These are phyloP conservation scores for Pherbina coryleti DNA, from an alignment of 2,888 invertebrate genomes.

Conservation along the genomic window DNA sequence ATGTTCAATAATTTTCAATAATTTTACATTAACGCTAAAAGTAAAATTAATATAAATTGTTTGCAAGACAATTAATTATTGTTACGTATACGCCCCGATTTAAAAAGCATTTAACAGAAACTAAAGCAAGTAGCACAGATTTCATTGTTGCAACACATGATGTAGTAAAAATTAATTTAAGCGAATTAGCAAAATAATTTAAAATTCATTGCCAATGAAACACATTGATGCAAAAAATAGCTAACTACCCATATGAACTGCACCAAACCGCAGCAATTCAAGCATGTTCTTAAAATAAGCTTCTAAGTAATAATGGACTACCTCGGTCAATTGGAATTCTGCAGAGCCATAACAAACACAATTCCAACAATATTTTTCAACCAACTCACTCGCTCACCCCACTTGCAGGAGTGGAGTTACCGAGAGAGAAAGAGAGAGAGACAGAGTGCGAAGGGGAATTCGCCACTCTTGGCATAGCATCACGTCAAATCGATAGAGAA, in stretches of 20 bases:
- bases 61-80: not conserved
- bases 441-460: not conserved
- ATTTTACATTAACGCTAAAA: not conserved
- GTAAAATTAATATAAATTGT: not conserved
- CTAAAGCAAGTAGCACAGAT: no score
- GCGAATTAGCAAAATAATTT: no score
- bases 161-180: no score
- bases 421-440: not conserved
- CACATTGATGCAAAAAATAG: not conserved
- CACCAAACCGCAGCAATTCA: not conserved
- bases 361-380: not conserved
- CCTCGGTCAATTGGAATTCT: not conserved
- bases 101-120: not conserved
- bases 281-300: not conserved
- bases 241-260: not conserved
- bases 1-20: not conserved
- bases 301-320: not conserved
- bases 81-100: not conserved
- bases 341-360: not conserved
- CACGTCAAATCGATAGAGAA: conserved; percentile 1
- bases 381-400: no score
- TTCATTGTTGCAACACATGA: no score
- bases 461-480: conserved; percentile 4
- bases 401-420: not conserved
- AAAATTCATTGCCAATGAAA: not conserved